A percentile compares a stretch with the other conserved stretches of the same genome.
Conservation (phyloP, 2,888 invertebrate species). For the Neoscelio sp. region DNA sequence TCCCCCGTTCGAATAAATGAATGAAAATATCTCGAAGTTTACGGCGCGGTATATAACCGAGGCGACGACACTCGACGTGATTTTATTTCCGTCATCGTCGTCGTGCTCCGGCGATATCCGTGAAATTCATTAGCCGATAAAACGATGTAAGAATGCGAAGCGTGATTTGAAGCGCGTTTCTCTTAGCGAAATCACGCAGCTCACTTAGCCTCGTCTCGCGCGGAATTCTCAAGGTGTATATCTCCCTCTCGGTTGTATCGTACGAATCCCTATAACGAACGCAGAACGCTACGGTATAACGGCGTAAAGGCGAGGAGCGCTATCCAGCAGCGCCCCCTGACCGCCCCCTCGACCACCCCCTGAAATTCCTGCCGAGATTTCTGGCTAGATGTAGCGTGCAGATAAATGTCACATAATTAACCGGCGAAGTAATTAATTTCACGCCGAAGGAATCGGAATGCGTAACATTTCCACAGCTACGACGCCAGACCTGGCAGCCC, state of each 20-base stretch:
- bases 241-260: constrained; percentile 40
- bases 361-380: constrained; percentile 77
- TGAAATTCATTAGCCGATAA: constrained; percentile 60
- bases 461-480: constrained; percentile 73
- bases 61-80: constrained; percentile 26
- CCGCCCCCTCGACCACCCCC: constrained; percentile 32
- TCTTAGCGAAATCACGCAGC: constrained; percentile 63
- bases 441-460: constrained; percentile 77
- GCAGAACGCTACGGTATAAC: constrained; percentile 59
- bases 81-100: constrained; percentile 50
- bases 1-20: constrained; percentile 31
- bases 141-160: constrained; percentile 53
- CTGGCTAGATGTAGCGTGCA: constrained; percentile 76
- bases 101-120: constrained; percentile 40
- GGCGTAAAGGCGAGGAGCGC: constrained; percentile 47
- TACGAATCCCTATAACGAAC: constrained; percentile 61
- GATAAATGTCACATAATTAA: constrained; percentile 81
- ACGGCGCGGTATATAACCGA: constrained; percentile 17
- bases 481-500: constrained; percentile 50
- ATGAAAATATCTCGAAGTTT: constrained; percentile 39
- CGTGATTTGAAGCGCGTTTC: constrained; percentile 58
- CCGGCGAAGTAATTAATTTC: constrained; percentile 79
- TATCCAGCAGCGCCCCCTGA: constrained; percentile 17
- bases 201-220: constrained; percentile 61
- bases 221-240: constrained; percentile 59